Conservation (phyloP, 92 coral and sea anemone species). For the Umimayanthus chanpuru region DNA sequence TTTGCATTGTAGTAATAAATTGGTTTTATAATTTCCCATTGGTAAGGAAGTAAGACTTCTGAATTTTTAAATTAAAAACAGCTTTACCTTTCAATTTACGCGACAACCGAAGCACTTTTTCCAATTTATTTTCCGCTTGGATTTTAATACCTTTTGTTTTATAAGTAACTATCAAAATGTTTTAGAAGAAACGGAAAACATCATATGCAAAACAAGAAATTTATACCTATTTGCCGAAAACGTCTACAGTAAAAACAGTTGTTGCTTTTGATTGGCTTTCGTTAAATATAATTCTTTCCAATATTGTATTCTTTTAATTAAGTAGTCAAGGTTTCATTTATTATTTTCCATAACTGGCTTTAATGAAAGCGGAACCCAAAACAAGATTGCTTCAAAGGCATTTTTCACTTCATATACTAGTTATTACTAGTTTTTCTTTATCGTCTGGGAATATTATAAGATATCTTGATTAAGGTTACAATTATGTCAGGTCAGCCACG, state of each 20-base stretch:
- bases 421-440: background rate
- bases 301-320: slow-evolving; percentile 8
- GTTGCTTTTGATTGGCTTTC: slow-evolving; percentile 6
- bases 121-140: background rate
- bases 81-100: background rate
- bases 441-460: background rate
- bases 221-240: background rate
- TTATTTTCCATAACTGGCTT: background rate
- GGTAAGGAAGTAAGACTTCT: background rate
- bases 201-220: background rate
- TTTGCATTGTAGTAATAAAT: background rate
- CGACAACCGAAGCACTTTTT: background rate
- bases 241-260: background rate
- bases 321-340: slow-evolving; percentile 8
- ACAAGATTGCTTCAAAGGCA: background rate
- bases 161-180: background rate
- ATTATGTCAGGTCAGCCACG: background rate
- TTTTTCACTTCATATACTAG: slow-evolving; percentile 3
- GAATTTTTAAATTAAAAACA: background rate
- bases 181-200: background rate
- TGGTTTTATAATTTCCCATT: background rate
- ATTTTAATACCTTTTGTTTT: background rate
- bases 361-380: slow-evolving; percentile 11
- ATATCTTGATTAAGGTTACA: background rate
- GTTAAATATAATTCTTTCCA: background rate